Conservation (phyloP, 2,113 vertebrate genomes). For the Trematocara nigrifrons region DNA sequence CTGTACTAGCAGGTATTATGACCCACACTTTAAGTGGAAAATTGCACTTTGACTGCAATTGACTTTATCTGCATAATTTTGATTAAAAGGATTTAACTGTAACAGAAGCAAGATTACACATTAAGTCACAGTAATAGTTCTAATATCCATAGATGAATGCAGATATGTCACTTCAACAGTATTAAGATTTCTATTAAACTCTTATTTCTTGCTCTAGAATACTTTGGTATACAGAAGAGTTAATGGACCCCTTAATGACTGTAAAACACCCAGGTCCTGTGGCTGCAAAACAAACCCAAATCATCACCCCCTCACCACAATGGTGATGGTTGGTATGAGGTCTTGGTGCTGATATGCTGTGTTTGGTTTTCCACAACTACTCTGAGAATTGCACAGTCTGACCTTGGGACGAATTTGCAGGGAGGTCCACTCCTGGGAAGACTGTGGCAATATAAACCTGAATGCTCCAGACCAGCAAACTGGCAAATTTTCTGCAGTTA, state of each 20-base stretch:
- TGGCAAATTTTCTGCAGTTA: not conserved
- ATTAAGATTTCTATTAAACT: not conserved
- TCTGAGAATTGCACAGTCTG: not conserved
- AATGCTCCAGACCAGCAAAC: not conserved
- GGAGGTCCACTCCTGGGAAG: not conserved
- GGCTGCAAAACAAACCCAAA: not conserved
- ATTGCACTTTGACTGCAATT: not conserved
- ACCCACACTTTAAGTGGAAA: not conserved
- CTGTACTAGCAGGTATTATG: not conserved
- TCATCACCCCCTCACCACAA: not conserved
- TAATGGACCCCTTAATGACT: not conserved
- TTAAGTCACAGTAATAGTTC: not conserved
- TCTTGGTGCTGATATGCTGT: not conserved
- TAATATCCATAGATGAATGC: not conserved
- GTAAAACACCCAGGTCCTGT: not conserved
- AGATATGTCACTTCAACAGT: not conserved
- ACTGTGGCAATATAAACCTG: not conserved
- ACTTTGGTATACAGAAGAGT: not conserved
- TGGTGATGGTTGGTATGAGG: not conserved
- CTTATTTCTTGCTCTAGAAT: not conserved
- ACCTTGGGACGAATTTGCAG: not conserved
- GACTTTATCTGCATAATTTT: not conserved
- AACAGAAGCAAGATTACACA: not conserved
- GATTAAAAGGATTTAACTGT: not conserved
- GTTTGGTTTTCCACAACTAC: not conserved